These are phyloP conservation scores for Parotocinclus haroldoi DNA, from an alignment of 2,797 vertebrate genomes.

Conservation along the genomic window DNA sequence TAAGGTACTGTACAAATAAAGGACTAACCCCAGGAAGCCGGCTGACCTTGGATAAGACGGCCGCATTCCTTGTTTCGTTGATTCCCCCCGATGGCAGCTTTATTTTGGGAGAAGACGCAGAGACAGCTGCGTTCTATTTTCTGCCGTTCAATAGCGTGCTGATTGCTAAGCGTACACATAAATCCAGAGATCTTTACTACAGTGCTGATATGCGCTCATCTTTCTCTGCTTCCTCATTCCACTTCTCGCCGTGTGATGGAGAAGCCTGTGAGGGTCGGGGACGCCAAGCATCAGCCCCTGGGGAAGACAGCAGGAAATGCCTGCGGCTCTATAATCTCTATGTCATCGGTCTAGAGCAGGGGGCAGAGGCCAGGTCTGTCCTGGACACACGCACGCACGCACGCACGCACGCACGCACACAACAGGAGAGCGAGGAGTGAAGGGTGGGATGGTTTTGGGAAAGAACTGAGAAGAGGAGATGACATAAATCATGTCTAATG, in stretches of 20 bases:
- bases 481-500: no score
- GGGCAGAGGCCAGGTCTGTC: constrained; percentile 49
- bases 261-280: constrained; percentile 11
- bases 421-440: no score
- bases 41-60: constrained; percentile 23
- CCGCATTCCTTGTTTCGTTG: constrained; percentile 25
- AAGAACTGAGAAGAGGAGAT: no score
- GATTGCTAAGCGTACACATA: constrained; percentile 9
- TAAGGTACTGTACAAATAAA: constrained; percentile 33
- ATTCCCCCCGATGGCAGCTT: constrained; percentile 28
- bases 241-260: neutral
- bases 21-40: constrained; percentile 30
- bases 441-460: no score
- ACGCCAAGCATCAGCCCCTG: constrained; percentile 43
- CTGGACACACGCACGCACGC: constrained; percentile 37
- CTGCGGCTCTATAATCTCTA: constrained; percentile 68
- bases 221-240: neutral
- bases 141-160: constrained; percentile 24
- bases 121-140: constrained; percentile 48
- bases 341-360: constrained; percentile 66
- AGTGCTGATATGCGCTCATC: constrained; percentile 5
- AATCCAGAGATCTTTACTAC: neutral
- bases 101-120: constrained; percentile 39
- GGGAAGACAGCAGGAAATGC: constrained; percentile 71
- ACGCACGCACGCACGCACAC: neutral